Base-by-base conservation (phyloP, 2,797 vertebrate species). In the Eremophila alpestris region DNA sequence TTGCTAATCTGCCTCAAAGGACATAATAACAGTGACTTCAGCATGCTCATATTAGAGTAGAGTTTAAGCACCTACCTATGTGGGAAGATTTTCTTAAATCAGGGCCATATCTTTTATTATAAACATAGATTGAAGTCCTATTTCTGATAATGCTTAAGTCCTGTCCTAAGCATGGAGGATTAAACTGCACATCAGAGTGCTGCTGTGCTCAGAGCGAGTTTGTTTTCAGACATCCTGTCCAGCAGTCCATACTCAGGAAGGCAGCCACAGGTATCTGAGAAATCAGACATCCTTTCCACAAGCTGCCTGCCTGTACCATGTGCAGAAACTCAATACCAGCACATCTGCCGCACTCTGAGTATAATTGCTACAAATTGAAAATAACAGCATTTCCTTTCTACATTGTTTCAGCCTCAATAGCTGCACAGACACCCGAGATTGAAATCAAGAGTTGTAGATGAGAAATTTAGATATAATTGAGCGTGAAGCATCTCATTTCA, bases 381-480 rank as follows among this genome's bases (percentile, higher is more conserved):
- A 95, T 83, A 96, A 92, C 46, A 93, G 83, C 69, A 2, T 87
- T 96, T 95, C 76, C 71, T 87, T 95, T 92, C 60, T 32, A 62
- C 64, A 95, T 90, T 96, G 76, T 94, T 90, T 96, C 92, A 92
- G 94, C 94, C 79, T 96, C 87, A 93, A 87, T 90, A 96, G 88
- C 91, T 92, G 30, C 60, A 93, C 80, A 96, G 95, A 95, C 41
- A 78, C n/a, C 54, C 15, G 23, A 97, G 85, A 96, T 73, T 96
- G 89, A 97, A 97, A 97, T 97, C 90, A 97, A 92, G 82, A 96
- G 88, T 82, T 74, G 93, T 86, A 97, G 93, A 96, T 95, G 88
- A 97, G 88, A 93, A 95, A 96, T 96, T 94, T 94, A 96, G 79
- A 96, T 89, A 95, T 95, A 97, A 97, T 96, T 97, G 89, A 97